Evolutionary conservation across 2,113 vertebrate genomes (phyloP).

Genomic region (Spea bombifrons): DNA sequence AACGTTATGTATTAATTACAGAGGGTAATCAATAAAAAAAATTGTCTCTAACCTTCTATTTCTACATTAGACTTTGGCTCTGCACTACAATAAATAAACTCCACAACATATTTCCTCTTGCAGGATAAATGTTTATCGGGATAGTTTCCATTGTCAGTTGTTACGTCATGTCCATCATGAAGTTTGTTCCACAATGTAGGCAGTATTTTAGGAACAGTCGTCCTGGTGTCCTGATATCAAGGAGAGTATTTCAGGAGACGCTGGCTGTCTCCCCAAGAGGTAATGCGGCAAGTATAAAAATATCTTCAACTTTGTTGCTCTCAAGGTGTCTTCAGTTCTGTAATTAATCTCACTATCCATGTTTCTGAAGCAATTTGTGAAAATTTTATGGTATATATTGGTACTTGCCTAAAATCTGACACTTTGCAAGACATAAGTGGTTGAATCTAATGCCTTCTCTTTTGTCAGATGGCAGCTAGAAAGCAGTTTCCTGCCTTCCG

Average conservation of each 20-base stretch:
- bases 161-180: no score
- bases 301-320: slow-evolving; percentile 14
- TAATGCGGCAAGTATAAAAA: background rate
- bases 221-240: no score
- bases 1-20: no score
- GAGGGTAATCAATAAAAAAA: no score
- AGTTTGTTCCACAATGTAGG: no score
- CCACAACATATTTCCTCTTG: slow-evolving; percentile 16
- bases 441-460: slow-evolving; percentile 20
- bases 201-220: no score
- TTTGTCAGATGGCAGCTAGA: slow-evolving; percentile 21
- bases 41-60: slow-evolving; percentile 31
- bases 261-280: no score
- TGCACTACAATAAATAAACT: slow-evolving; percentile 30
- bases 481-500: background rate
- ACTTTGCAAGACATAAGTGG: slow-evolving; percentile 1
- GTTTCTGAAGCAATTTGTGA: slow-evolving; percentile 30
- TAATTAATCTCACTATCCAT: slow-evolving; percentile 41
- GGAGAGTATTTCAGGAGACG: no score
- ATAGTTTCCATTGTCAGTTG: no score
- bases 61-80: slow-evolving; percentile 7
- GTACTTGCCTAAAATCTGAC: slow-evolving; percentile 27
- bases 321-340: background rate
- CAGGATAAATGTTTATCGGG: no score
- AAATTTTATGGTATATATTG: slow-evolving; percentile 13